These are phyloP conservation scores for Muntiacus reevesi DNA, from an alignment of 2,113 vertebrate species.

Conservation along the genomic window DNA sequence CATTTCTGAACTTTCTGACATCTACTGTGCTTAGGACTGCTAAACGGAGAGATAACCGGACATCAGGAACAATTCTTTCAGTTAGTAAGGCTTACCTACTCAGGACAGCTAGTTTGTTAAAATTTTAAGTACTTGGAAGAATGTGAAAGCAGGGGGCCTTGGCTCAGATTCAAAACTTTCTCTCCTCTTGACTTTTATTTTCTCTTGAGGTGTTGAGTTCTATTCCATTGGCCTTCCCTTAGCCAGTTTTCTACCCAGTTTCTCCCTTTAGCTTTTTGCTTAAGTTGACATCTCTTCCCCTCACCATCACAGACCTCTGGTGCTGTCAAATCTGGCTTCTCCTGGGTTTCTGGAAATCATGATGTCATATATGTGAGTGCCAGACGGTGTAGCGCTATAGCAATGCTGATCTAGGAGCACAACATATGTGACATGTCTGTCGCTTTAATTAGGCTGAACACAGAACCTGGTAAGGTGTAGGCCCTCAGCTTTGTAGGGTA, in stretches of 20 bases:
- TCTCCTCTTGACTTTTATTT: background rate
- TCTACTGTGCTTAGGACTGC: background rate
- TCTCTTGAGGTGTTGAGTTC: background rate
- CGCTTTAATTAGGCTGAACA: constrained; percentile 34
- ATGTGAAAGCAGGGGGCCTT: constrained; percentile 25
- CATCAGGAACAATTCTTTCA: background rate
- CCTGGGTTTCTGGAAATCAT: constrained; percentile 30
- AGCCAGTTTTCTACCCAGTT: background rate
- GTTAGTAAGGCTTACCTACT: background rate
- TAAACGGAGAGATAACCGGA: background rate
- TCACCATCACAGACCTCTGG: background rate
- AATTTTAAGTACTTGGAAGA: background rate
- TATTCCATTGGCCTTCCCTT: background rate
- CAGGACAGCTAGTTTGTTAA: background rate
- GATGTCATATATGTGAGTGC: background rate
- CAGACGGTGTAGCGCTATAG: background rate
- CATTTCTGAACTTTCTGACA: constrained; percentile 24
- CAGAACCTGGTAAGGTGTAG: background rate
- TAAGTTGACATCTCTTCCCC: background rate
- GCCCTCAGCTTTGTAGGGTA: background rate
- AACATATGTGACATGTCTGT: background rate
- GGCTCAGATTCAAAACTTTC: background rate
- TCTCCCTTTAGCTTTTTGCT: background rate
- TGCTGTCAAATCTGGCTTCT: constrained; percentile 38
- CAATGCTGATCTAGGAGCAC: background rate